Evolutionary conservation across 2,113 vertebrate species (phyloP).

Genomic region (Sciurus niger): DNA sequence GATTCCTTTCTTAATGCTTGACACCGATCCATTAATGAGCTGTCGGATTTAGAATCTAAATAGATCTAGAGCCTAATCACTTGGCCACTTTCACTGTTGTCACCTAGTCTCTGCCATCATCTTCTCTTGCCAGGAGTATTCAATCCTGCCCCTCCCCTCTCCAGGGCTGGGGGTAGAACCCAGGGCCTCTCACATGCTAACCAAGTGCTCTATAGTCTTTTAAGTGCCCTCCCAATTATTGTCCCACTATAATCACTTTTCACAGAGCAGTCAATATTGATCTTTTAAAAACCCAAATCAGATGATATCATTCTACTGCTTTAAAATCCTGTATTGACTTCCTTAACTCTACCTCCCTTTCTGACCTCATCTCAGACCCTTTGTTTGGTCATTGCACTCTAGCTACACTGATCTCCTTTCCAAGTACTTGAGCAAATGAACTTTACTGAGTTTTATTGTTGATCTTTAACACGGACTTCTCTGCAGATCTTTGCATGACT

Average conservation of each 20-base stretch:
- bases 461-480: background rate
- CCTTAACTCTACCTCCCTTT: background rate
- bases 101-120: background rate
- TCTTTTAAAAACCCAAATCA: conserved; percentile 23
- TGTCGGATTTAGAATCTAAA: background rate
- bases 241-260: background rate
- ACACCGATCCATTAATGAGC: background rate
- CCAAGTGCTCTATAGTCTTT: background rate
- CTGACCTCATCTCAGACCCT: background rate
- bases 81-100: background rate
- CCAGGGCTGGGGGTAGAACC: no score
- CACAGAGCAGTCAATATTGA: background rate
- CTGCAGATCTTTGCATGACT: background rate
- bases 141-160: no score
- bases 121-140: background rate
- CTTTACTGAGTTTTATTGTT: background rate
- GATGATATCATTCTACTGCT: background rate
- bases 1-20: no score
- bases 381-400: background rate
- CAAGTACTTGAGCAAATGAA: background rate
- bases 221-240: background rate
- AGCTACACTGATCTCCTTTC: background rate
- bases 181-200: no score
- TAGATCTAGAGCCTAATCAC: background rate
- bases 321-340: background rate